Base-by-base conservation (phyloP, 2,888 invertebrate genomes). In the Standfussiana lucernea region DNA sequence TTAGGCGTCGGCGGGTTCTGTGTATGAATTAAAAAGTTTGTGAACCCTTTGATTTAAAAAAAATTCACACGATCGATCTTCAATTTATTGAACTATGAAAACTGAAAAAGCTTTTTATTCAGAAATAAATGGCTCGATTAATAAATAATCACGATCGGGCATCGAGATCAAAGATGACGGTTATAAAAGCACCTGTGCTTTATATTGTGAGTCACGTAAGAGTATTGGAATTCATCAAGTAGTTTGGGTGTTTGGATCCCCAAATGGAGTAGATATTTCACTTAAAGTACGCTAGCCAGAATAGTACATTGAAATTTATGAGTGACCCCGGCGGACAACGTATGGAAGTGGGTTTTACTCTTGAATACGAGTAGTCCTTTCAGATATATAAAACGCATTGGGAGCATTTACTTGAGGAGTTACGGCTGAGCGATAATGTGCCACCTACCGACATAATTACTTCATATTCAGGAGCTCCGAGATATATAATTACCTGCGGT, bases 271-370 rank as follows among this genome's bases (percentile, higher is more conserved):
- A 93, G 92, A 95, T 95, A 95, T 94, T 94, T 95, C 94, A 95
- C 94, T 95, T 94, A 93, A 95, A 95, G 94, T 94, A 92, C 93
- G 91, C 92, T 89, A 91, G 93, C 92, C 90, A 93, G 94, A 94
- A 94, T 94, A 92, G 93, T 93, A 94, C 93, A 95, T 95, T 95
- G 95, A 94, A 93, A 95, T 95, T 95, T 95, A 95, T 93, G 94
- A 93, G 94, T 93, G 93, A 93, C 93, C 95, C 93, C 92, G 75
- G 90, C 93, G 93, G 94, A 92, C 93, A 92, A 89, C 91, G 89
- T 92, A 92, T 91, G 90, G 90, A 90, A 92, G 92, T 89, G 91
- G 90, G 90, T 88, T 92, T 91, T 89, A 90, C 89, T 91, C 91
- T 89, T 91, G 91, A 91, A 91, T 90, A 90, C 89, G 91, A 90